Evolutionary conservation across 1,140 invertebrate species (phyloP).

Genomic region (Luehdorfia chinensis): DNA sequence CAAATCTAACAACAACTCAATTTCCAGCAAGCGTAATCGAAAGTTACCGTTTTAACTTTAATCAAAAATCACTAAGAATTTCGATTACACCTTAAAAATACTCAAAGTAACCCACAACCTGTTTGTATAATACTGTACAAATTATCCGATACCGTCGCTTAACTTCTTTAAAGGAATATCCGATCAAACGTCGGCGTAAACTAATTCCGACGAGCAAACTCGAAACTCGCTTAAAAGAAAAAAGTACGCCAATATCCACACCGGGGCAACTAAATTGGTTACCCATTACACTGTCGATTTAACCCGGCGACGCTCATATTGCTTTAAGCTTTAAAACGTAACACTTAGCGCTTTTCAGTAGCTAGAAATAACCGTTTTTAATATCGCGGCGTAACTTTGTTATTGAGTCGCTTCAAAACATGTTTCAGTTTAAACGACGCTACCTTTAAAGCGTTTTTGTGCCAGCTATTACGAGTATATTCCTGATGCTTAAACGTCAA

Average conservation of each 20-base stretch:
- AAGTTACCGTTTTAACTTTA: slow-evolving; percentile 19
- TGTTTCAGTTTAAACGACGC: background rate
- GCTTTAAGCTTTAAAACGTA: slow-evolving; percentile 23
- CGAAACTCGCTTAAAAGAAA: slow-evolving; percentile 57
- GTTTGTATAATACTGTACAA: slow-evolving; percentile 53
- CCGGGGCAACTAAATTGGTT: slow-evolving; percentile 63
- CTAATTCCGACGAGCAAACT: slow-evolving; percentile 71
- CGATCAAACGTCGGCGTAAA: slow-evolving; percentile 72
- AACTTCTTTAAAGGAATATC: slow-evolving; percentile 72
- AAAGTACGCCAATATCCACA: slow-evolving; percentile 49
- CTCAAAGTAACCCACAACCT: slow-evolving; percentile 27
- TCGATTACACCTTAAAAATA: slow-evolving; percentile 46
- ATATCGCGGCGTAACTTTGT: slow-evolving; percentile 5
- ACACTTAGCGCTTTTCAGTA: slow-evolving; percentile 24
- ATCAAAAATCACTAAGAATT: slow-evolving; percentile 36
- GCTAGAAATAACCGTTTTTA: slow-evolving; percentile 20
- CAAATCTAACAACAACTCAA: slow-evolving; percentile 2
- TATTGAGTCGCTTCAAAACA: slow-evolving; percentile 14
- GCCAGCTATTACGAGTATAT: background rate
- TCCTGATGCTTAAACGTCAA: no score
- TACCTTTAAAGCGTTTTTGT: background rate
- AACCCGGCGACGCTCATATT: slow-evolving; percentile 31
- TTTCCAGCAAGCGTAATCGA: slow-evolving; percentile 19
- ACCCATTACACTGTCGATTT: slow-evolving; percentile 65
- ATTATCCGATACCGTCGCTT: slow-evolving; percentile 51